Conservation (phyloP, 2,113 vertebrate species). For the Spheniscus mendiculus region DNA sequence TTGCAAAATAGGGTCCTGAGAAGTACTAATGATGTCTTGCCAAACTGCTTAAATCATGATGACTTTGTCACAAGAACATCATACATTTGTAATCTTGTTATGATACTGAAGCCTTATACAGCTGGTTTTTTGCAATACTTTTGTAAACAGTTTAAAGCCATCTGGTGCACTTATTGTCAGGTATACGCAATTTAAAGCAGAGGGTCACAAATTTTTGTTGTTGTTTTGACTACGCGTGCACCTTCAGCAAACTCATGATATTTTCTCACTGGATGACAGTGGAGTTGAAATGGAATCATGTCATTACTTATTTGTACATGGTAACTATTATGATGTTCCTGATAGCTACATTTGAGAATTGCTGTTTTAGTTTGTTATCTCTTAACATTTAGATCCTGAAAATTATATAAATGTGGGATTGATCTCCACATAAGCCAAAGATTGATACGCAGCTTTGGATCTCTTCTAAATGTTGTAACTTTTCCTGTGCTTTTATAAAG, state of each 20-base stretch:
- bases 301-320: background rate
- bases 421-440: background rate
- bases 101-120: background rate
- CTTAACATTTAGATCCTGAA: background rate
- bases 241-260: background rate
- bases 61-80: background rate
- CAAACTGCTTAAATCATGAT: constrained; percentile 1
- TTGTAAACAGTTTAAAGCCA: background rate
- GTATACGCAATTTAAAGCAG: background rate
- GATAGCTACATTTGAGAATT: background rate
- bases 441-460: background rate
- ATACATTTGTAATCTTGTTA: background rate
- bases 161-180: background rate
- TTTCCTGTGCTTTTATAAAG: background rate
- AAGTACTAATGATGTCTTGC: background rate
- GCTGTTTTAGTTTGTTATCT: background rate
- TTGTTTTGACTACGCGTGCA: background rate
- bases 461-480: background rate
- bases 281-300: background rate
- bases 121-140: background rate
- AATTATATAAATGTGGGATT: background rate
- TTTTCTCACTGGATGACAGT: background rate
- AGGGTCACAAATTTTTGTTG: background rate
- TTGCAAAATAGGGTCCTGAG: background rate
- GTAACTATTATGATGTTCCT: background rate